A percentile compares a stretch with the other conserved stretches of the same genome.
These are phyloP conservation scores for Percopsis omiscomaycus DNA, from an alignment of 2,797 vertebrate genomes.

Conservation along the genomic window DNA sequence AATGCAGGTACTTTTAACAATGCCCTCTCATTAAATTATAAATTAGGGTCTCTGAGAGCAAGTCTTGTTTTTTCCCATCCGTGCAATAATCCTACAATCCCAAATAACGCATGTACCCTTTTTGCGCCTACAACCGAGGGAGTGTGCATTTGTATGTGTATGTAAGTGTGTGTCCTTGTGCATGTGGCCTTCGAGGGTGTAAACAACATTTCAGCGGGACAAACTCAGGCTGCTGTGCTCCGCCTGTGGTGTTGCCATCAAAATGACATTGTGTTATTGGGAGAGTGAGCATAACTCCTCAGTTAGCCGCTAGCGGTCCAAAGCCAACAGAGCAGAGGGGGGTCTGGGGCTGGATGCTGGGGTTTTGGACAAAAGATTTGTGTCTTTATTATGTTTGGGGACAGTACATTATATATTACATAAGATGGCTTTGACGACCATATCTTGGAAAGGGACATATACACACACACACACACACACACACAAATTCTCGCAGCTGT, in stretches of 20 bases:
- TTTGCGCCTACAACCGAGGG: not conserved
- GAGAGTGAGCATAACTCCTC: constrained; percentile 50
- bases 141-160: constrained; percentile 12
- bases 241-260: constrained; percentile 69
- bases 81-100: too few species aligned
- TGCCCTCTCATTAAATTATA: too few species aligned
- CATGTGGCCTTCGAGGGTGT: constrained; percentile 64
- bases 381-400: constrained; percentile 22
- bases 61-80: too few species aligned
- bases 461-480: not conserved
- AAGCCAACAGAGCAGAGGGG: constrained; percentile 28
- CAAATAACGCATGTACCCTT: constrained; percentile 2
- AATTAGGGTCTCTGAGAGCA: too few species aligned
- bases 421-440: not conserved
- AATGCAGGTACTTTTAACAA: constrained; percentile 42
- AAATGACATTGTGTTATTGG: constrained; percentile 74
- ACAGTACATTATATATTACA: constrained; percentile 32
- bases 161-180: constrained; percentile 29
- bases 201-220: constrained; percentile 66
- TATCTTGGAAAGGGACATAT: not conserved
- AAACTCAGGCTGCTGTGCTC: constrained; percentile 67
- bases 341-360: constrained; percentile 1
- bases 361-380: constrained; percentile 33
- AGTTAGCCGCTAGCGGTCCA: constrained; percentile 65
- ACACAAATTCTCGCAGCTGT: constrained; percentile 2